phyloP scores from a whole-genome alignment of 2,113 vertebrate genomes.

The Choloepus hoffmanni region DNA sequence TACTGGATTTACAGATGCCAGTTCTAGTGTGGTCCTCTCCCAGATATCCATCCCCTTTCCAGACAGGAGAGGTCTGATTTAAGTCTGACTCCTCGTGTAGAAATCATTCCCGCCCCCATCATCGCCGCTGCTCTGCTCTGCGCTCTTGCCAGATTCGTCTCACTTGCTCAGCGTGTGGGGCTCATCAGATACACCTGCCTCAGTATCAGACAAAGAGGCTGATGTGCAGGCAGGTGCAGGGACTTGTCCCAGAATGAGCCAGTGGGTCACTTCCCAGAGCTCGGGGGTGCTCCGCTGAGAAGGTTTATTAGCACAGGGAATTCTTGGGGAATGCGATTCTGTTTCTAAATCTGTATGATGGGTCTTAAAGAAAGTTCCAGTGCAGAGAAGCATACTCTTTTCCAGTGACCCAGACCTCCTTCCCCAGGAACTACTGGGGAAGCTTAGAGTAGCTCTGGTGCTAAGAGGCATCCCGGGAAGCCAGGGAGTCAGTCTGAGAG shows the following conservation, averaged over 20 bases:
- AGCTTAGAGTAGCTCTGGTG: background rate
- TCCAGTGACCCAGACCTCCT: background rate
- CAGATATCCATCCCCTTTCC: background rate
- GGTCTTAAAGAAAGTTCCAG: background rate
- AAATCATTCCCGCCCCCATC: background rate
- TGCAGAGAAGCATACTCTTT: background rate
- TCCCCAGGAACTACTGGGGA: background rate
- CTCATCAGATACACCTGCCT: no score
- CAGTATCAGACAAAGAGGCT: no score
- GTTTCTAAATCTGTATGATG: background rate
- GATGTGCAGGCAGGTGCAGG: no score
- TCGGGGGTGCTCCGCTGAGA: background rate
- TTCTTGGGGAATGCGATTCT: background rate
- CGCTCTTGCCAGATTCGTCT: background rate
- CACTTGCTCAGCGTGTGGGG: background rate
- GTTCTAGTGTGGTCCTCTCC: background rate
- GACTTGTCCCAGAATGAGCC: no score
- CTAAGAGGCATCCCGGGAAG: background rate
- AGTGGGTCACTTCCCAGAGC: no score
- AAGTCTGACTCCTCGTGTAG: background rate
- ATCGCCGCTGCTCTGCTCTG: background rate
- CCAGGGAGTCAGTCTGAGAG: background rate
- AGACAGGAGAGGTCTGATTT: background rate
- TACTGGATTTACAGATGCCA: background rate
- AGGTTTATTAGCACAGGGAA: background rate